A percentile compares a stretch with the other conserved stretches of the same genome.
Conservation (phyloP, 2,797 vertebrate species). For the Gallinago stenura region DNA sequence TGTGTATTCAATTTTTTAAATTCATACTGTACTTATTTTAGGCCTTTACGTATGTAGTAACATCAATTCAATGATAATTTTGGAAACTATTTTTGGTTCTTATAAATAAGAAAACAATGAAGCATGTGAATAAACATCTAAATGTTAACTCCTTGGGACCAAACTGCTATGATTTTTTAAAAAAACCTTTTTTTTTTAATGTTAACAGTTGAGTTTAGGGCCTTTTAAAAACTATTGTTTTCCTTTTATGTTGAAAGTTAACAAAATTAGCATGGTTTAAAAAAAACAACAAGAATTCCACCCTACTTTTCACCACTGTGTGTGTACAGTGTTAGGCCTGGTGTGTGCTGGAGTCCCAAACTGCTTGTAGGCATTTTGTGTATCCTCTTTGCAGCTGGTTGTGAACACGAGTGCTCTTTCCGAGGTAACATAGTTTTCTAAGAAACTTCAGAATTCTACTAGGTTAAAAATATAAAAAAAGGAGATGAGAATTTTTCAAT, state of each 20-base stretch:
- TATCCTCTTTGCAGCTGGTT: slow-evolving; percentile 63
- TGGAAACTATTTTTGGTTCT: slow-evolving; percentile 77
- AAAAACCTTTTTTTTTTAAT: slow-evolving; percentile 36
- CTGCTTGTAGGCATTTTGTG: slow-evolving; percentile 67
- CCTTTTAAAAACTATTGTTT: slow-evolving; percentile 64
- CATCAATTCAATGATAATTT: slow-evolving; percentile 74
- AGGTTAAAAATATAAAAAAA: slow-evolving; percentile 78
- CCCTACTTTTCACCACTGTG: slow-evolving; percentile 12
- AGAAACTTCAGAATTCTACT: slow-evolving; percentile 76
- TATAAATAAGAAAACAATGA: slow-evolving; percentile 64
- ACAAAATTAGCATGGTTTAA: slow-evolving; percentile 59
- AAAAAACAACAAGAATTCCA: not conserved
- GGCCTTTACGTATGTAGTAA: slow-evolving; percentile 71
- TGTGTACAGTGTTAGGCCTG: slow-evolving; percentile 66
- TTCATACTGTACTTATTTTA: slow-evolving; percentile 60
- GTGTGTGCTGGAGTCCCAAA: slow-evolving; percentile 68
- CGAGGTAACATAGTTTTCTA: slow-evolving; percentile 79
- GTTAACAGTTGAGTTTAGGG: slow-evolving; percentile 77
- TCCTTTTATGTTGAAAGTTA: slow-evolving; percentile 67
- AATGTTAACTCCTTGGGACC: slow-evolving; percentile 81
- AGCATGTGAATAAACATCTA: slow-evolving; percentile 84
- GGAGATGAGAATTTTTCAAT: slow-evolving; percentile 81
- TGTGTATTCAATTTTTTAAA: slow-evolving; percentile 75
- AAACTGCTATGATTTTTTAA: slow-evolving; percentile 71
- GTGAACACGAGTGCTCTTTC: slow-evolving; percentile 74